Base-by-base conservation (phyloP, 2,113 vertebrate species). In the Lepisosteus oculatus region DNA sequence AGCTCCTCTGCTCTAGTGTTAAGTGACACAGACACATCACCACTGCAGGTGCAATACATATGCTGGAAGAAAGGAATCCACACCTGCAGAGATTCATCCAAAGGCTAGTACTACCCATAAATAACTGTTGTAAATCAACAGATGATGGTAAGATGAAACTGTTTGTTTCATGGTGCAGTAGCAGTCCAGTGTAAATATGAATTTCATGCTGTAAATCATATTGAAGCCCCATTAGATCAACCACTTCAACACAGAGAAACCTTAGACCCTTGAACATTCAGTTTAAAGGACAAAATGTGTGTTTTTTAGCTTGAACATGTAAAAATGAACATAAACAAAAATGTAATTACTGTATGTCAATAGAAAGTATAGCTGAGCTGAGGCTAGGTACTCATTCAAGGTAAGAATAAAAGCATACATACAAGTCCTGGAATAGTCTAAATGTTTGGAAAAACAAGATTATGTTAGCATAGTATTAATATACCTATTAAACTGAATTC, bases 101-200 rank as follows among this genome's bases (percentile, higher is more conserved):
- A 6, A 11, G 42, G 6, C 42, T 41, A 65, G 17, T 3, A 43
- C 6, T 41, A 13, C n/a, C 29, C n/a, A 65, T 65, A 65, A 65
- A 65, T 65, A 65, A 42, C 62, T 7, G 11, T 42, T n/a, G 29
- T 65, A 65, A 65, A 65, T 65, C 62, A 65, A 8, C 8, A 11
- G 62, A 65, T 41, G 62, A 42, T 42, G 62, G 17, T 65, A 65
- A 65, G 62, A 29, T 65, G 62, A 65, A 43, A 65, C 29, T 65
- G 62, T 41, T 65, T 65, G 62, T 65, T 65, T 65, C 62, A 65
- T 15, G 42, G 62, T 17, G 62, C 62, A 65, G 62, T 29, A 65
- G 62, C 17, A 3, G 62, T 65, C 17, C 17, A 4, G 12, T 65
- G 13, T 42, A 41, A 42, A 65, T 3, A 3, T 42, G 62, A 65